Evolutionary conservation across 2,888 invertebrate species (phyloP).

Genomic region (Lathronympha strigana): DNA sequence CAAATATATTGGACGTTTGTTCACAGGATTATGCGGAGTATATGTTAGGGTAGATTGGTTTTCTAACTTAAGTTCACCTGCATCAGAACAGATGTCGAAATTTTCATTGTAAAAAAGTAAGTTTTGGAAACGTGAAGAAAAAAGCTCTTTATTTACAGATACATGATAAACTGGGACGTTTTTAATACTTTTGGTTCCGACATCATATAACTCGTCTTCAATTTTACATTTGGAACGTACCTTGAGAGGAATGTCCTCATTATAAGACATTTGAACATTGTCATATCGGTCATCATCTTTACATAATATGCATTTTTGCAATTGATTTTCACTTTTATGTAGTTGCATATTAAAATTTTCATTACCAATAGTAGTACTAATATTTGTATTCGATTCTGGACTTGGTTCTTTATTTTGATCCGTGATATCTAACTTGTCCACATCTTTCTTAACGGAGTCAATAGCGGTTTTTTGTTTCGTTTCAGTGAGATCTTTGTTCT

Average conservation of each 20-base stretch:
- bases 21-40: not conserved
- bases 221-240: not conserved
- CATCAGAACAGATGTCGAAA: not conserved
- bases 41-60: not conserved
- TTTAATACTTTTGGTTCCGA: not conserved
- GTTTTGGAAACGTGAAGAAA: slow-evolving; percentile 71
- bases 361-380: not conserved
- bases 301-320: not conserved
- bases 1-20: not conserved
- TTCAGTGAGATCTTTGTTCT: not conserved
- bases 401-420: not conserved
- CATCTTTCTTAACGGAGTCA: not conserved
- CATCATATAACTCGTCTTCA: not conserved
- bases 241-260: not conserved
- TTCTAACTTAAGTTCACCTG: not conserved
- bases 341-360: not conserved
- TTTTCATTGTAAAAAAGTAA: slow-evolving; percentile 58
- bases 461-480: not conserved
- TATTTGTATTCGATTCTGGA: not conserved
- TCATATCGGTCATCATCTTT: slow-evolving; percentile 1
- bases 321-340: not conserved
- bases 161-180: not conserved
- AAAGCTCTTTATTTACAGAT: slow-evolving; percentile 60
- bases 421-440: not conserved
- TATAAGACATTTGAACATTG: not conserved